phyloP scores from a whole-genome alignment of 1,140 invertebrate genomes.

The Megathymus violae region DNA sequence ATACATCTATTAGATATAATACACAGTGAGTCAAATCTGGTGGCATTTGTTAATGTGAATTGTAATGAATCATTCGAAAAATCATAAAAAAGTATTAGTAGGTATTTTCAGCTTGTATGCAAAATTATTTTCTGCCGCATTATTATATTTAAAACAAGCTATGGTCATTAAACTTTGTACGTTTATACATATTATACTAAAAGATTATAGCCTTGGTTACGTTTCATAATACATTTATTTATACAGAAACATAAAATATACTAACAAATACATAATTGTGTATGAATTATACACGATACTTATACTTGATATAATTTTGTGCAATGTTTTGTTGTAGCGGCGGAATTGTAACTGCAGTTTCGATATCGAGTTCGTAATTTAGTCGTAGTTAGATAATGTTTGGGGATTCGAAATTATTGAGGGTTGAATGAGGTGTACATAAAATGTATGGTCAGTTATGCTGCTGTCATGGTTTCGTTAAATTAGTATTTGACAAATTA shows the following conservation, averaged over 20 bases:
- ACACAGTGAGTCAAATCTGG: not conserved
- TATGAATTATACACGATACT: not conserved
- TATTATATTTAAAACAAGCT: not conserved
- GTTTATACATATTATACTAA: too few species aligned
- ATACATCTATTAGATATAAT: too few species aligned
- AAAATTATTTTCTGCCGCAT: not conserved
- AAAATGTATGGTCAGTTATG: constrained; percentile 26
- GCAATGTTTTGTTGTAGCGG: too few species aligned
- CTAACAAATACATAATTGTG: not conserved
- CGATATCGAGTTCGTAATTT: not conserved
- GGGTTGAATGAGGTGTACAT: constrained; percentile 14
- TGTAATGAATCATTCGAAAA: not conserved
- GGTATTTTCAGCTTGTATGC: not conserved
- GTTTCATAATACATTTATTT: too few species aligned
- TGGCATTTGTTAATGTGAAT: not conserved
- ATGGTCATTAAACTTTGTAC: too few species aligned
- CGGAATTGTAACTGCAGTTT: too few species aligned
- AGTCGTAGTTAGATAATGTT: constrained; percentile 24
- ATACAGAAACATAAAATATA: too few species aligned
- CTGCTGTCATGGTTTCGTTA: constrained; percentile 18
- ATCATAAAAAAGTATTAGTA: not conserved
- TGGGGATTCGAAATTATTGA: constrained; percentile 26
- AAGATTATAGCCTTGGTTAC: too few species aligned
- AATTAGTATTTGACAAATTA: not conserved
- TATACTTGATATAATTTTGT: not conserved